Percentiles rank a stretch among this genome's conserved stretches.
phyloP scores from a whole-genome alignment of 2,797 vertebrate genomes.

The Parauchenoglanis ngamensis region DNA sequence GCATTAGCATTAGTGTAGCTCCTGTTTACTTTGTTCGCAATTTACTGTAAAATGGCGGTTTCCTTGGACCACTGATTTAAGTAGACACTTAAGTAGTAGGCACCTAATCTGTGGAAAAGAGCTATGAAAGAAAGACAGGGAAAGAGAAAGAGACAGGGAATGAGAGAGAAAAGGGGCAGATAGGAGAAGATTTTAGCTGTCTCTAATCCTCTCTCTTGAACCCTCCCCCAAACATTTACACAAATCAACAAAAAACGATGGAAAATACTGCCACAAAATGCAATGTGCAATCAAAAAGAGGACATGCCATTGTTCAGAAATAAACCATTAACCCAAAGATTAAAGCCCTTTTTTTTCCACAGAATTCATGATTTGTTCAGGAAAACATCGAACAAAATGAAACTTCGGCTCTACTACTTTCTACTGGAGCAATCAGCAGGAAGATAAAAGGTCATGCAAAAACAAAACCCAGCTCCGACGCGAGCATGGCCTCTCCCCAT shows the following conservation, averaged over 20 bases:
- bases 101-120: conserved; percentile 43
- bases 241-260: conserved; percentile 12
- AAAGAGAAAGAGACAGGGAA: conserved; percentile 49
- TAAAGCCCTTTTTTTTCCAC: conserved; percentile 6
- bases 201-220: conserved; percentile 9
- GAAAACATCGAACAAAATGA: conserved; percentile 19
- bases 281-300: conserved; percentile 17
- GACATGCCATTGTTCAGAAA: conserved; percentile 17
- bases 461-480: conserved; percentile 54
- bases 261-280: conserved; percentile 21
- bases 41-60: background rate
- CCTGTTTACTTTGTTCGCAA: background rate
- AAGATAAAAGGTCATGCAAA: conserved; percentile 51
- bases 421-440: conserved; percentile 33
- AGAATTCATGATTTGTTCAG: conserved; percentile 16
- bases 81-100: background rate
- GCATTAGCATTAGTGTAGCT: background rate
- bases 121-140: conserved; percentile 27
- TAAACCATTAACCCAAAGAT: conserved; percentile 4
- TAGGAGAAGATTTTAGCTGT: conserved; percentile 27
- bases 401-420: conserved; percentile 15
- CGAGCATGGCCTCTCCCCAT: conserved; percentile 40
- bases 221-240: background rate
- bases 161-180: background rate
- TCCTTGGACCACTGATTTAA: background rate